Evolutionary conservation across 1,140 invertebrate genomes (phyloP).

Genomic region (Lepidurus arcticus): DNA sequence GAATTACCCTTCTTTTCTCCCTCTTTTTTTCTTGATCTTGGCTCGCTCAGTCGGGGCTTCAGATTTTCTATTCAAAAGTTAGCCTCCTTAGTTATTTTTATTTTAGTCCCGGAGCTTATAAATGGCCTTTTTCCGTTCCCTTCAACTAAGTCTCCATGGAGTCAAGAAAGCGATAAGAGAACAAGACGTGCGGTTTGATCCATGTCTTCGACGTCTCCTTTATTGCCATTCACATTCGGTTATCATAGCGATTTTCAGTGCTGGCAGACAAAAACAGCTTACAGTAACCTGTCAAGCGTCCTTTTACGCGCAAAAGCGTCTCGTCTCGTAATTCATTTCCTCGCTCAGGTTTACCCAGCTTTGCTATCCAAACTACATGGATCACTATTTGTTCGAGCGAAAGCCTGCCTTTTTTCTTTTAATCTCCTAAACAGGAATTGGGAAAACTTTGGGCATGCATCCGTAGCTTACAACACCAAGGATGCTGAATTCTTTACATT

Average conservation of each 20-base stretch:
- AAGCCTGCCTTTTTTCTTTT: too few relatives aligned
- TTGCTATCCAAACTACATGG: neutral
- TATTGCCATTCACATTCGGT: slow-evolving; percentile 11
- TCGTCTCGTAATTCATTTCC: slow-evolving; percentile 5
- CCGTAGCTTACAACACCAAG: too few relatives aligned
- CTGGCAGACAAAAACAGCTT: neutral
- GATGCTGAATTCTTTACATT: too few relatives aligned
- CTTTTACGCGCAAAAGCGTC: neutral
- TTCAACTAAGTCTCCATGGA: neutral
- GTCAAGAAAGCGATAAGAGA: slow-evolving; percentile 3
- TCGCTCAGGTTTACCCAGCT: neutral
- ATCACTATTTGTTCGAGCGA: too few relatives aligned
- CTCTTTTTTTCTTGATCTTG: neutral
- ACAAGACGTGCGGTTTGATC: slow-evolving; percentile 13
- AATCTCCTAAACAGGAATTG: too few relatives aligned
- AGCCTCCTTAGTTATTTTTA: neutral
- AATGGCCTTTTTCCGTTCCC: neutral
- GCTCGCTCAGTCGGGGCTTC: neutral
- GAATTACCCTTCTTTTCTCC: neutral
- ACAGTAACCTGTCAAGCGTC: slow-evolving; percentile 3
- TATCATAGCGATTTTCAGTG: slow-evolving; percentile 3
- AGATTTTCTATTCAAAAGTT: neutral
- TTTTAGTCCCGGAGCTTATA: neutral
- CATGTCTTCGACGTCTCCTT: slow-evolving; percentile 3
- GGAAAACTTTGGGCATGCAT: too few relatives aligned